Evolutionary conservation across 2,797 vertebrate species (phyloP).

Genomic region (Kryptopterus vitreolus): DNA sequence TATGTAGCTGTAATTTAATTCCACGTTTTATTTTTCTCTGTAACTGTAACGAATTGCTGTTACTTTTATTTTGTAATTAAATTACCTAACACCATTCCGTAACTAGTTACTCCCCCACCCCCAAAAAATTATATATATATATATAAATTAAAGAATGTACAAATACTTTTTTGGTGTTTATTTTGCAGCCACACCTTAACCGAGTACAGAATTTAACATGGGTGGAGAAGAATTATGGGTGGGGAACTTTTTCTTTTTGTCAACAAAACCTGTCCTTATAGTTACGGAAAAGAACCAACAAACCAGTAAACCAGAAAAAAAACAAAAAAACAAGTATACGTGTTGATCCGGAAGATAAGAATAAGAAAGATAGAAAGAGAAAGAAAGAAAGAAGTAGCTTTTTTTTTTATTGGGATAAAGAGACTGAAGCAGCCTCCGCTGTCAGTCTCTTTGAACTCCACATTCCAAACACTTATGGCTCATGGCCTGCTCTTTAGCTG

Average conservation of each 20-base stretch:
- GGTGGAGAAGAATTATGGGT: slow-evolving; percentile 62
- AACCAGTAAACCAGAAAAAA: slow-evolving; percentile 21
- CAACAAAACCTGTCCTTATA: slow-evolving; percentile 56
- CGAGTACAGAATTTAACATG: slow-evolving; percentile 58
- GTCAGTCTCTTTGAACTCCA: slow-evolving; percentile 55
- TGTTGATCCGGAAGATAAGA: not conserved
- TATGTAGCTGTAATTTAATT: too few relatives aligned
- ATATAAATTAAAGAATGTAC: slow-evolving; percentile 53
- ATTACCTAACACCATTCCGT: too few relatives aligned
- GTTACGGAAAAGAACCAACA: slow-evolving; percentile 21
- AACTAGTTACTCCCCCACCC: too few relatives aligned
- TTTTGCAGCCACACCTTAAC: slow-evolving; percentile 54
- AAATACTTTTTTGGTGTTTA: slow-evolving; percentile 58
- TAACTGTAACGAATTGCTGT: too few relatives aligned
- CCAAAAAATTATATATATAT: too few relatives aligned
- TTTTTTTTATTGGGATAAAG: slow-evolving; percentile 55
- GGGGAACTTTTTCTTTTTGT: slow-evolving; percentile 52
- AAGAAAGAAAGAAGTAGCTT: slow-evolving; percentile 45
- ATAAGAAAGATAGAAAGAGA: too few relatives aligned
- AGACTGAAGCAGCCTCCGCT: slow-evolving; percentile 49
- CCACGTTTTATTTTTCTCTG: too few relatives aligned
- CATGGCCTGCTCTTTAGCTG: slow-evolving; percentile 49
- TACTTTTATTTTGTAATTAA: too few relatives aligned
- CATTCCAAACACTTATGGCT: slow-evolving; percentile 54
- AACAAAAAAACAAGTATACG: not conserved